These are phyloP conservation scores for Coluber constrictor DNA, from an alignment of 2,797 vertebrate species.

Conservation along the genomic window DNA sequence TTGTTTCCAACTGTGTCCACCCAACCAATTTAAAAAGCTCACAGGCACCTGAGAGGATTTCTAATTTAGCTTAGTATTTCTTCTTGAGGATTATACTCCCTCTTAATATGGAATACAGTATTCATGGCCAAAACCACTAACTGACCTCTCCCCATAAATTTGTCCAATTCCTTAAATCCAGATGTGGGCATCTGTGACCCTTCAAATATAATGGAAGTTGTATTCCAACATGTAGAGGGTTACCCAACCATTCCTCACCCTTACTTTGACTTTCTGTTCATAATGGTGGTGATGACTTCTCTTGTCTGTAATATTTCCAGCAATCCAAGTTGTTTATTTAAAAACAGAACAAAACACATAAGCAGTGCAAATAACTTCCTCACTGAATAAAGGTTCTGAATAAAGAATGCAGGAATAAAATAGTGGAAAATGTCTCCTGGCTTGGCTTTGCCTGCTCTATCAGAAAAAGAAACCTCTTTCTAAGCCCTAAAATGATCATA, in stretches of 20 bases:
- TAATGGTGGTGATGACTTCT: not conserved
- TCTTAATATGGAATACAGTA: not conserved
- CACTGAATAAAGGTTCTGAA: not conserved
- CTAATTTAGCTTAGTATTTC: not conserved
- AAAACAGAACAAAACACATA: not conserved
- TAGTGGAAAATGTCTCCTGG: not conserved
- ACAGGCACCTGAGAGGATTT: not conserved
- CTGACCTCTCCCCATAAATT: not conserved
- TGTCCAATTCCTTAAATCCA: not conserved
- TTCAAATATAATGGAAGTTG: not conserved
- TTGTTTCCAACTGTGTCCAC: not conserved
- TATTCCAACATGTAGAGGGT: not conserved
- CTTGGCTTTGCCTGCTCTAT: not conserved
- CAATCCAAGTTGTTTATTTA: not conserved
- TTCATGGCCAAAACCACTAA: not conserved
- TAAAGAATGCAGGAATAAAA: not conserved
- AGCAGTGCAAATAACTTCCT: not conserved
- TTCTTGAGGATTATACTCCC: not conserved
- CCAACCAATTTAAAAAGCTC: not conserved
- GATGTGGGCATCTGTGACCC: not conserved
- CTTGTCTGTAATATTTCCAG: not conserved
- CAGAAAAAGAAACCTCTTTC: not conserved
- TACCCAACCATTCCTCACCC: not conserved
- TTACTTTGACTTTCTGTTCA: not conserved
- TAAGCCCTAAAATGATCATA: not conserved